Evolutionary conservation across 2,113 vertebrate genomes (phyloP), one percentile per base, ranked within the genome.

Genomic region (Hiodon alosoides): DNA sequence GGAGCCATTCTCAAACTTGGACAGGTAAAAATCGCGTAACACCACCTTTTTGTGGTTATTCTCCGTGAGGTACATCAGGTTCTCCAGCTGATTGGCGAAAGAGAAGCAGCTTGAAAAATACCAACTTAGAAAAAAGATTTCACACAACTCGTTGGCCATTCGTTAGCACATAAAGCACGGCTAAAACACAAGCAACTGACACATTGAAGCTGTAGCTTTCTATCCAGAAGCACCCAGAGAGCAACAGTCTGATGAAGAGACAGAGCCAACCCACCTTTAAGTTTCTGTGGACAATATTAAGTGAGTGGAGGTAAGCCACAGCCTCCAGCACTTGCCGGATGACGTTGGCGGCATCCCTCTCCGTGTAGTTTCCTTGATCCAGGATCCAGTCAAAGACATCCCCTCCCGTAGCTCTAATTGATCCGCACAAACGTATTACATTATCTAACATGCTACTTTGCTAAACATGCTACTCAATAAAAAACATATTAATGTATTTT

Each of bases 331-430:
- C 83, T 70, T 90, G 89, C 5, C 86, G 84, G 69, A 90, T 84
- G 64, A 94, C 93, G 62, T 90, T 92, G 80, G 92, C 89, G 50
- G 93, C 93, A 3, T 94, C 92, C 86, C 88, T 88, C 80, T 94
- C 93, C 5, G 93, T 93, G 87, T 94, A 94, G 85, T 92, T 93
- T 51, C 93, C 93, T 69, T 93, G 92, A 78, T 94, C 91, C 79
- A 93, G 85, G 79, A 94, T 94, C 93, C 93, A 94, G 79, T 94
- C 93, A 52, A 94, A 94, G 13, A 94, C 92, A 69, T 94, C 93
- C 46, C 92, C 91, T 67, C 93, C 93, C 59, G 92, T 94, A 74
- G 93, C 93, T 52, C 93, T 94, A 82, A 65, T 71, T 71, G 65
- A 77, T 16, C 64, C 66, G 78, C 53, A 77, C 62, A 60, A 9